Evolutionary conservation across 2,797 vertebrate species (phyloP).

Genomic region (Carcharodon carcharias): DNA sequence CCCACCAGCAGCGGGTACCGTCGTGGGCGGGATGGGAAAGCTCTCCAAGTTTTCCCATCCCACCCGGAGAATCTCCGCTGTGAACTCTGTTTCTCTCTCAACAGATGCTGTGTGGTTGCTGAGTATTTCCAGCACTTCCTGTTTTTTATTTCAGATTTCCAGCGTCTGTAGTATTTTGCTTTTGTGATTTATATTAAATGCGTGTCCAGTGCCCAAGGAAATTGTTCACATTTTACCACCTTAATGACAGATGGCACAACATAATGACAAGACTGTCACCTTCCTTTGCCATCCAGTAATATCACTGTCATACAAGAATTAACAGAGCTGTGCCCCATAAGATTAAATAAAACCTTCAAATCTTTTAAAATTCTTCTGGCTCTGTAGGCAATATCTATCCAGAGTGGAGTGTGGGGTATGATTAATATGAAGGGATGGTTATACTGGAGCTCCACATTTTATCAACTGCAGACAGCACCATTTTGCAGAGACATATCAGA

Average conservation of each 20-base stretch:
- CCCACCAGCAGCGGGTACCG: too few species aligned
- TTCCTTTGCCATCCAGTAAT: background rate
- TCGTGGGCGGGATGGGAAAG: too few species aligned
- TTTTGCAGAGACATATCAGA: background rate
- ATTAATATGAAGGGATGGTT: background rate
- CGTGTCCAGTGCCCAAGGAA: too few species aligned
- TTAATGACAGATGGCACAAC: constrained; percentile 21
- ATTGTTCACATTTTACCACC: background rate
- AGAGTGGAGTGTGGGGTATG: background rate
- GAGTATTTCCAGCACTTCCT: background rate
- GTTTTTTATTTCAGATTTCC: background rate
- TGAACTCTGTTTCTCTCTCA: background rate
- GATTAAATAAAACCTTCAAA: background rate
- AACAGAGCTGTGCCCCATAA: background rate
- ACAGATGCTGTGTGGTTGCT: background rate
- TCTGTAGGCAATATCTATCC: background rate
- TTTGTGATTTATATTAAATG: background rate
- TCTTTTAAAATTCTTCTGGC: background rate
- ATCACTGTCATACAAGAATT: too few species aligned
- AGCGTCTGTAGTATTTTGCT: background rate
- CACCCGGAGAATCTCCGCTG: too few species aligned
- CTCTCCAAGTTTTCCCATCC: too few species aligned
- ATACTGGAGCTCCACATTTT: background rate
- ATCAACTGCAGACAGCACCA: background rate
- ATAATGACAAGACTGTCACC: background rate